A percentile compares a stretch with the other conserved stretches of the same genome.
Evolutionary conservation across 2,797 vertebrate species (phyloP).

Genomic region (Sphenopsis melanotis): DNA sequence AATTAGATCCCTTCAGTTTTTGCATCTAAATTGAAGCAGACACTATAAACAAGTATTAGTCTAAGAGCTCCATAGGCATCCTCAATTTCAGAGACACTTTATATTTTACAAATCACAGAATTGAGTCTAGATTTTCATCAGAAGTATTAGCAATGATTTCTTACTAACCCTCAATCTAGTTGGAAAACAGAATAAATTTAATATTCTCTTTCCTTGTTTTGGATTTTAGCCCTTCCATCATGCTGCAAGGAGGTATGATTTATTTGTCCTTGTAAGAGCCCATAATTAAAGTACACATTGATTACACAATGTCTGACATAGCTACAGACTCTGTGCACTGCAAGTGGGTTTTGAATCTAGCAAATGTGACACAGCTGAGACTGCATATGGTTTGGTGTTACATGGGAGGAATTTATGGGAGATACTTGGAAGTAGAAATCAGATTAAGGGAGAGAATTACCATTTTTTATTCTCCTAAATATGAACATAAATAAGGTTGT

Average conservation of each 20-base stretch:
- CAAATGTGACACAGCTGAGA: slow-evolving; percentile 6
- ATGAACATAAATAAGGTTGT: slow-evolving; percentile 4
- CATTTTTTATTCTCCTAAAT: slow-evolving; percentile 1
- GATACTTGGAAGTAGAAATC: slow-evolving; percentile 19
- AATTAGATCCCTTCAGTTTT: not conserved
- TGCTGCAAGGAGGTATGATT: not conserved
- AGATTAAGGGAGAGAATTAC: slow-evolving; percentile 22
- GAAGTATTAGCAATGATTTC: not conserved
- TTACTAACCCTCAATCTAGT: not conserved
- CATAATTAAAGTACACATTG: slow-evolving; percentile 24
- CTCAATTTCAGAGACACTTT: slow-evolving; percentile 11
- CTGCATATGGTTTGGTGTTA: slow-evolving; percentile 13
- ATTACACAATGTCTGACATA: slow-evolving; percentile 22
- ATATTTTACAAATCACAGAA: not conserved
- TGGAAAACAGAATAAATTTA: not conserved
- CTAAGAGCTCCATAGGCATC: not conserved
- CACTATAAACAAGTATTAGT: not conserved
- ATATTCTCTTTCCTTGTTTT: not conserved
- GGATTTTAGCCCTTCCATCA: not conserved
- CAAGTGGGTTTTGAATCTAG: not conserved
- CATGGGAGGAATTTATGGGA: slow-evolving; percentile 23
- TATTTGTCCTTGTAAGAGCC: slow-evolving; percentile 19
- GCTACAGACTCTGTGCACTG: not conserved
- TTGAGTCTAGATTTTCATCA: not conserved
- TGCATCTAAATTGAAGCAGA: not conserved